phyloP scores from a whole-genome alignment of 2,113 vertebrate genomes.

The Periophthalmus modestus region DNA sequence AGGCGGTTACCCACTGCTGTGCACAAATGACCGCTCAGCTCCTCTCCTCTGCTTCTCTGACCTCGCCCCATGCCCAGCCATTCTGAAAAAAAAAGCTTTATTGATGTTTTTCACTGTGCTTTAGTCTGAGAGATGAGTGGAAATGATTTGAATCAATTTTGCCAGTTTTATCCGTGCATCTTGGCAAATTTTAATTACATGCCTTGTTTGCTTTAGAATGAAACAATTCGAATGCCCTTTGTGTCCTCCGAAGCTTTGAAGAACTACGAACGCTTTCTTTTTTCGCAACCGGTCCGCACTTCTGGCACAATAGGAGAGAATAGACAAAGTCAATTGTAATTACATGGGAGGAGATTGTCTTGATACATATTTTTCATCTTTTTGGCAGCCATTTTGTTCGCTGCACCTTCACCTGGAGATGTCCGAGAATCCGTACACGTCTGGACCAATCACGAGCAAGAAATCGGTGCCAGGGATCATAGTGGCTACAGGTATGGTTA shows the following conservation, averaged over 20 bases:
- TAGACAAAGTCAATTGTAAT: slow-evolving; percentile 56
- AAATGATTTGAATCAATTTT: slow-evolving; percentile 75
- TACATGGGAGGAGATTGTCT: slow-evolving; percentile 37
- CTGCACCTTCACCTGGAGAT: slow-evolving; percentile 92
- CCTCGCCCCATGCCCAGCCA: slow-evolving; percentile 31
- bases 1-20: slow-evolving; percentile 27
- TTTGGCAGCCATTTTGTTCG: slow-evolving; percentile 90
- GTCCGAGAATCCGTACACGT: slow-evolving; percentile 93
- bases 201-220: slow-evolving; percentile 71
- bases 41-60: slow-evolving; percentile 24
- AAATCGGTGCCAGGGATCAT: slow-evolving; percentile 89
- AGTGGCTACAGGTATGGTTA: slow-evolving; percentile 87
- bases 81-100: slow-evolving; percentile 60
- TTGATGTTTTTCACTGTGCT: slow-evolving; percentile 66
- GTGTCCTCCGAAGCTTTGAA: slow-evolving; percentile 56
- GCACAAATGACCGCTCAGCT: slow-evolving; percentile 43
- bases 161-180: slow-evolving; percentile 73
- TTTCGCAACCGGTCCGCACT: slow-evolving; percentile 54
- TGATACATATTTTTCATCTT: slow-evolving; percentile 44
- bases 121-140: slow-evolving; percentile 63
- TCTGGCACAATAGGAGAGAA: slow-evolving; percentile 42
- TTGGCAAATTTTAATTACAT: slow-evolving; percentile 77
- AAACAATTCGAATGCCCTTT: slow-evolving; percentile 66
- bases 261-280: slow-evolving; percentile 57
- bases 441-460: slow-evolving; percentile 93